Evolutionary conservation across 2,888 invertebrate genomes (phyloP).

Genomic region (Metalampra italica): DNA sequence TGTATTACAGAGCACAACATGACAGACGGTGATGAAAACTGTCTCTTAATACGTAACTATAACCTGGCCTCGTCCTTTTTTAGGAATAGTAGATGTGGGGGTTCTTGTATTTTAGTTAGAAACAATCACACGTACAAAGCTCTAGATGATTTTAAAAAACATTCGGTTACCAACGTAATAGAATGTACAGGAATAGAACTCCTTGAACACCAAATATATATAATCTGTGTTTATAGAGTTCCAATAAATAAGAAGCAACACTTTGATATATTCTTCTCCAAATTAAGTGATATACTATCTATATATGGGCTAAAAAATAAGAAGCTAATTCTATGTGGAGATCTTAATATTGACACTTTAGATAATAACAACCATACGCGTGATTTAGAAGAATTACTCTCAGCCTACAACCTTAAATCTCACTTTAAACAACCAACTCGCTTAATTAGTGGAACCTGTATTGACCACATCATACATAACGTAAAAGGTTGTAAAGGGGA

Average conservation of each 20-base stretch:
- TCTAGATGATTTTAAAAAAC: not conserved
- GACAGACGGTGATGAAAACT: not conserved
- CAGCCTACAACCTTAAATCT: not conserved
- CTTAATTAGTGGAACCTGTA: constrained; percentile 7
- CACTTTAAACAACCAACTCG: constrained; percentile 6
- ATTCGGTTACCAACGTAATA: constrained; percentile 1
- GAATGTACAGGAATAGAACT: constrained; percentile 13
- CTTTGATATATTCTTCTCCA: constrained; percentile 1
- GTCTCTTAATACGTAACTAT: constrained; percentile 5
- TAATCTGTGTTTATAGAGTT: constrained; percentile 11
- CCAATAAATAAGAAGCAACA: not conserved
- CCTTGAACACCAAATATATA: constrained; percentile 2
- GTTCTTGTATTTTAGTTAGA: constrained; percentile 11
- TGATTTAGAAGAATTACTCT: not conserved
- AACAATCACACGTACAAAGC: not conserved
- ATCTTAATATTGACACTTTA: constrained; percentile 8
- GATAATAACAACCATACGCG: not conserved
- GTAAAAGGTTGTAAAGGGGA: constrained; percentile 5
- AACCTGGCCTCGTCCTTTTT: constrained; percentile 5
- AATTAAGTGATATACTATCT: constrained; percentile 1
- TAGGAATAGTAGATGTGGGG: constrained; percentile 8
- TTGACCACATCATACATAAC: constrained; percentile 10
- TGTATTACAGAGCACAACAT: constrained; percentile 19
- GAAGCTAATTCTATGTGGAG: constrained; percentile 10
- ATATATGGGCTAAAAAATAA: not conserved